Conservation (phyloP, 2,797 vertebrate genomes). For the Ceryle rudis region DNA sequence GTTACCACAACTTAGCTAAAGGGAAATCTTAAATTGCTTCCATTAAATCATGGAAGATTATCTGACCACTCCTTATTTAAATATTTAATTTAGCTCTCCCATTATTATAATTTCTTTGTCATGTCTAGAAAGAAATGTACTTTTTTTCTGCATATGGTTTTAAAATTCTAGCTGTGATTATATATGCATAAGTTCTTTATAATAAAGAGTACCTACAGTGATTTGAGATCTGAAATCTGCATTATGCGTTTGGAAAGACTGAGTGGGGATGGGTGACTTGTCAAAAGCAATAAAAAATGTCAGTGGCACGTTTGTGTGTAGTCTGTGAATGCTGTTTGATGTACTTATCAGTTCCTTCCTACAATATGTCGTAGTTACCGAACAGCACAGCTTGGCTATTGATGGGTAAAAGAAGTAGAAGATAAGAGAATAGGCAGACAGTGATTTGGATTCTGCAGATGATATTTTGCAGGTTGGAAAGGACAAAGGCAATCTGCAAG, state of each 20-base stretch:
- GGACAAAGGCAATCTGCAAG: slow-evolving; percentile 64
- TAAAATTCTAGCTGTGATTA: not conserved
- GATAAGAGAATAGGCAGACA: slow-evolving; percentile 59
- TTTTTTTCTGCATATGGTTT: not conserved
- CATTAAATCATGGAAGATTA: not conserved
- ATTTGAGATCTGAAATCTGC: slow-evolving; percentile 30
- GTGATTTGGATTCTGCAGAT: slow-evolving; percentile 67
- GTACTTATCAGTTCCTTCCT: slow-evolving; percentile 67
- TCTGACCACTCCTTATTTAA: not conserved
- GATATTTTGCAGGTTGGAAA: slow-evolving; percentile 68
- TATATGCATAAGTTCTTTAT: not conserved
- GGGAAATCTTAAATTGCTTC: not conserved
- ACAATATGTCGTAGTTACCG: slow-evolving; percentile 46
- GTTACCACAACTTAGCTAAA: not conserved
- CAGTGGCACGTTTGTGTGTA: slow-evolving; percentile 33
- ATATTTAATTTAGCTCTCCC: not conserved
- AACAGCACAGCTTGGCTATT: slow-evolving; percentile 56
- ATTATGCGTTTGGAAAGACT: slow-evolving; percentile 28
- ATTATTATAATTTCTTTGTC: not conserved
- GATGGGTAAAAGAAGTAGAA: slow-evolving; percentile 49
- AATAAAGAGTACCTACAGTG: slow-evolving; percentile 5
- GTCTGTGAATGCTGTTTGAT: slow-evolving; percentile 59
- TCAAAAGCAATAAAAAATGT: slow-evolving; percentile 60
- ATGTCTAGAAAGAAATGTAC: not conserved
- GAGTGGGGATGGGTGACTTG: slow-evolving; percentile 32